Conservation (phyloP, 2,113 vertebrate species). For the Typhlomys cinereus region DNA sequence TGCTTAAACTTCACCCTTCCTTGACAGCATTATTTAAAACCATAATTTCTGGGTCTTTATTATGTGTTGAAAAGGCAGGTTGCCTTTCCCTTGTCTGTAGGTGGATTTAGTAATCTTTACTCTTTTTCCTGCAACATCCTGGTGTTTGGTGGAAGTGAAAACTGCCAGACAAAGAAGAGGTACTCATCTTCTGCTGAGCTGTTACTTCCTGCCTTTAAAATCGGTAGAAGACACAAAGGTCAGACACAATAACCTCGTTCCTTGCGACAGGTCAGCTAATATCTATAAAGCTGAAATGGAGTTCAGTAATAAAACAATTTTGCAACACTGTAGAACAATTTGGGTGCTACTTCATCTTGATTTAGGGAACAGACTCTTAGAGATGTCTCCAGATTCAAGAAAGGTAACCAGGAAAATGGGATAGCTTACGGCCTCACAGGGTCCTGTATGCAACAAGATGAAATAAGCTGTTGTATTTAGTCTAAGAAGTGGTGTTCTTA, state of each 20-base stretch:
- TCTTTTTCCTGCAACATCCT: not conserved
- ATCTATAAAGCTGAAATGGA: conserved; percentile 71
- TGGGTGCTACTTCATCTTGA: conserved; percentile 62
- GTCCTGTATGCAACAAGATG: not conserved
- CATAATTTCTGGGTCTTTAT: not conserved
- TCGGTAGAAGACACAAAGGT: conserved; percentile 59
- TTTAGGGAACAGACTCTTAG: conserved; percentile 44
- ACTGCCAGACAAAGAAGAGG: not conserved
- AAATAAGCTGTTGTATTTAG: not conserved
- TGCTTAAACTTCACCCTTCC: not conserved
- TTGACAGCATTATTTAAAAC: not conserved
- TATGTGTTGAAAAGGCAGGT: not conserved
- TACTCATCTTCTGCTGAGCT: conserved; percentile 65
- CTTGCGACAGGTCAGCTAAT: conserved; percentile 61
- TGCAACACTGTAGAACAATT: conserved; percentile 48
- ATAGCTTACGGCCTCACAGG: not conserved
- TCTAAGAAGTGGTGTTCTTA: not conserved
- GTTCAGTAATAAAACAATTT: conserved; percentile 58
- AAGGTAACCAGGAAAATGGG: not conserved
- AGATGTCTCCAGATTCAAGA: conserved; percentile 21
- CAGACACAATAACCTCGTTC: conserved; percentile 52
- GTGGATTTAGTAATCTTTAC: not conserved
- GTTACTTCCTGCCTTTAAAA: conserved; percentile 61
- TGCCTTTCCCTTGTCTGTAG: conserved; percentile 7
- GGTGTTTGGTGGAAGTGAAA: conserved; percentile 43